A percentile compares a stretch with the other conserved stretches of the same genome.
Conservation (phyloP, 92 coral and sea anemone species). For the Bergia puertoricense region DNA sequence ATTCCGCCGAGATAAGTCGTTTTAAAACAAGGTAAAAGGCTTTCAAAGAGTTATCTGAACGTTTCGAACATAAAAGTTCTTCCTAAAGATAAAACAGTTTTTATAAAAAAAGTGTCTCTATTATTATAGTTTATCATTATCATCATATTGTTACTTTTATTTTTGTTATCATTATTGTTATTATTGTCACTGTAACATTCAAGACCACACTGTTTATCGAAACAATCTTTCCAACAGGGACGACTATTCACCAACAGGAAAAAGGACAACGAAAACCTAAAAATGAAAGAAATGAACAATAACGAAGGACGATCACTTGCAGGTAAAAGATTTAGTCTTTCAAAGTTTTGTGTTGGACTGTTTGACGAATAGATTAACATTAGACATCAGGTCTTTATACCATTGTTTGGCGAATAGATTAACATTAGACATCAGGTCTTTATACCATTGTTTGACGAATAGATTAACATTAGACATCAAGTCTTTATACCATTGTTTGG, state of each 20-base stretch:
- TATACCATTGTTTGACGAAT: not conserved
- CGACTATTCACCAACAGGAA: slow-evolving; percentile 26
- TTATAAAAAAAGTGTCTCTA: too few species aligned
- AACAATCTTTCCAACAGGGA: slow-evolving; percentile 13
- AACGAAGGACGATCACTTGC: slow-evolving; percentile 9
- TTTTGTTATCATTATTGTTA: too few species aligned
- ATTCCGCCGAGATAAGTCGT: too few species aligned
- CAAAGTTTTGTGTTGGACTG: not conserved
- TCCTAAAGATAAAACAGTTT: too few species aligned
- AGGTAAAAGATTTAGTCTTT: not conserved
- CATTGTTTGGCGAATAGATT: too few species aligned
- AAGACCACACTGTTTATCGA: not conserved
- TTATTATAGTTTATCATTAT: too few species aligned
- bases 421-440: too few species aligned
- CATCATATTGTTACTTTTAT: too few species aligned
- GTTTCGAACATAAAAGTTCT: too few species aligned
- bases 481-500: not conserved
- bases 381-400: not conserved
- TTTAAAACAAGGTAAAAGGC: too few species aligned
- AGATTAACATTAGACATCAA: not conserved
- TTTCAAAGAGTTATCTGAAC: too few species aligned
- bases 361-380: not conserved
- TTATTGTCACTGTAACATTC: not conserved
- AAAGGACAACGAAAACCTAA: not conserved
- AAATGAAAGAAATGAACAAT: slow-evolving; percentile 1